Conservation (phyloP, 1,140 invertebrate genomes). For the Vollenhovia emeryi region DNA sequence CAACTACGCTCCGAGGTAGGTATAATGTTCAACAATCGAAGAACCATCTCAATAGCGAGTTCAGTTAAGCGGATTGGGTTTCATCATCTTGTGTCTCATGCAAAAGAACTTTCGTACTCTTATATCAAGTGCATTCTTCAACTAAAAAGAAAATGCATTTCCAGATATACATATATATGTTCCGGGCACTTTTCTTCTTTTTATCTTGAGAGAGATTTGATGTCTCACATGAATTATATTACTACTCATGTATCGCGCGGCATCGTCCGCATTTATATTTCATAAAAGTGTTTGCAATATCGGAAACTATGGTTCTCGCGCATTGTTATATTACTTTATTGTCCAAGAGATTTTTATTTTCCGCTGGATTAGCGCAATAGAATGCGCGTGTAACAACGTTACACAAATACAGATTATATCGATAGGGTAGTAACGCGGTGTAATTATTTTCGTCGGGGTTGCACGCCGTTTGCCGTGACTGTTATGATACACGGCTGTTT, state of each 20-base stretch:
- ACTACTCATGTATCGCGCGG: background rate
- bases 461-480: slow-evolving; percentile 5
- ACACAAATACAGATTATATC: background rate
- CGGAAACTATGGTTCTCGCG: background rate
- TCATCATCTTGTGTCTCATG: background rate
- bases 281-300: background rate
- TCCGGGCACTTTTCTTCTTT: background rate
- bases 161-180: background rate
- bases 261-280: background rate
- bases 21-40: slow-evolving; percentile 53
- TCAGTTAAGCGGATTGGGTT: background rate
- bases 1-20: slow-evolving; percentile 94
- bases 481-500: slow-evolving; percentile 50
- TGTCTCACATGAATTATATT: background rate
- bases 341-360: background rate
- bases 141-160: background rate
- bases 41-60: background rate
- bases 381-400: background rate
- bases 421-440: background rate
- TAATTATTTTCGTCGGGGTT: slow-evolving; percentile 26
- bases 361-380: background rate
- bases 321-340: background rate
- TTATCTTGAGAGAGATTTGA: background rate
- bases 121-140: background rate
- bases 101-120: background rate